Evolutionary conservation across 2,113 vertebrate genomes (phyloP).

Genomic region (Craseonycteris thonglongyai): DNA sequence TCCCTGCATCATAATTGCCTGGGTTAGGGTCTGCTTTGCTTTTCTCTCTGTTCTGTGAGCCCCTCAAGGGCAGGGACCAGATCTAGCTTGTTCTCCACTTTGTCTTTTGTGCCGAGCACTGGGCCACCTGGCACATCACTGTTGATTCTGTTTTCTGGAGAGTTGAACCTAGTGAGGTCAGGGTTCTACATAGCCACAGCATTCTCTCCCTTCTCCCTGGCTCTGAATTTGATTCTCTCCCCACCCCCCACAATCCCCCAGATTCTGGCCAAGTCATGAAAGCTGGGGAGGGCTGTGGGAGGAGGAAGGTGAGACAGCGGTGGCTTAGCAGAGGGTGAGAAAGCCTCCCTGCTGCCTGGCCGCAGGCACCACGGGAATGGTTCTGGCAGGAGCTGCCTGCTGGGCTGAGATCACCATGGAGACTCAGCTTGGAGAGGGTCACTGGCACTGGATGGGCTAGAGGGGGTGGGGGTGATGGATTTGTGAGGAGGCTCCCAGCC

Average conservation of each 20-base stretch:
- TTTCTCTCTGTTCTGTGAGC: background rate
- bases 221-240: constrained; percentile 12
- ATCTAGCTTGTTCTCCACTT: background rate
- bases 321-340: constrained; percentile 64
- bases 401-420: constrained; percentile 76
- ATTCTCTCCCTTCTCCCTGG: background rate
- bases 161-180: background rate
- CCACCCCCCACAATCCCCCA: constrained; percentile 28
- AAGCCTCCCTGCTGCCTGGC: constrained; percentile 67
- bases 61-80: background rate
- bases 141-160: background rate
- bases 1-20: background rate
- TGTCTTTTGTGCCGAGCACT: background rate
- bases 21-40: background rate
- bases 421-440: constrained; percentile 74
- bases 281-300: constrained; percentile 42
- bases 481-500: constrained; percentile 57
- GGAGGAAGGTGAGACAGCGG: constrained; percentile 61
- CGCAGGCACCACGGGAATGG: constrained; percentile 50
- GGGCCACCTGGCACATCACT: background rate
- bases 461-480: constrained; percentile 51
- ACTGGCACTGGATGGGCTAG: constrained; percentile 64
- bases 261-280: constrained; percentile 55
- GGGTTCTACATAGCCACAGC: background rate
- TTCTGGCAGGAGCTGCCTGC: constrained; percentile 71